Evolutionary conservation across 2,113 vertebrate species (phyloP).

Genomic region (Eubucco bourcierii): DNA sequence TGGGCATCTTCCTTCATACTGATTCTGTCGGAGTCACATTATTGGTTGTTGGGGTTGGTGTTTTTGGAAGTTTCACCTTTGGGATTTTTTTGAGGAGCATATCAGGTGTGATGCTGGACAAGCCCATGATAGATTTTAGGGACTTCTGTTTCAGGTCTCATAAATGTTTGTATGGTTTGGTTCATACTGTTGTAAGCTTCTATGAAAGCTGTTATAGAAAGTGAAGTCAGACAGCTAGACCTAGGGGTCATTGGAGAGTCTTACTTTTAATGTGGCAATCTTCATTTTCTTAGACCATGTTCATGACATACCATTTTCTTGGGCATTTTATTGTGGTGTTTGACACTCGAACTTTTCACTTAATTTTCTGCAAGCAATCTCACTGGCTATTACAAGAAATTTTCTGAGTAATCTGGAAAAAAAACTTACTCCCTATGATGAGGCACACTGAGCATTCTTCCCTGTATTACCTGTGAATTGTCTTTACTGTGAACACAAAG

Average conservation of each 20-base stretch:
- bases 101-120: not conserved
- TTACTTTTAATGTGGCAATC: not conserved
- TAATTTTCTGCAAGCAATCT: not conserved
- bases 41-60: not conserved
- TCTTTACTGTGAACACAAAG: not conserved
- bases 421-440: not conserved
- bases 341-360: not conserved
- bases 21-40: not conserved
- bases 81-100: not conserved
- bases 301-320: not conserved
- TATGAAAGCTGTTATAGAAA: not conserved
- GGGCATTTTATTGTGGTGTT: not conserved
- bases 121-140: not conserved
- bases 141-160: not conserved
- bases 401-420: not conserved
- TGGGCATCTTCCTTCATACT: not conserved
- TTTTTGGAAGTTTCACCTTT: not conserved
- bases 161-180: not conserved
- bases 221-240: not conserved
- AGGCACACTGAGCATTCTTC: not conserved
- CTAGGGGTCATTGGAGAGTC: not conserved
- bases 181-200: not conserved
- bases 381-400: not conserved
- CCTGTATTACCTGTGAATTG: not conserved
- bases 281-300: not conserved